phyloP scores from a whole-genome alignment of 2,113 vertebrate genomes.

The Aix galericulata region DNA sequence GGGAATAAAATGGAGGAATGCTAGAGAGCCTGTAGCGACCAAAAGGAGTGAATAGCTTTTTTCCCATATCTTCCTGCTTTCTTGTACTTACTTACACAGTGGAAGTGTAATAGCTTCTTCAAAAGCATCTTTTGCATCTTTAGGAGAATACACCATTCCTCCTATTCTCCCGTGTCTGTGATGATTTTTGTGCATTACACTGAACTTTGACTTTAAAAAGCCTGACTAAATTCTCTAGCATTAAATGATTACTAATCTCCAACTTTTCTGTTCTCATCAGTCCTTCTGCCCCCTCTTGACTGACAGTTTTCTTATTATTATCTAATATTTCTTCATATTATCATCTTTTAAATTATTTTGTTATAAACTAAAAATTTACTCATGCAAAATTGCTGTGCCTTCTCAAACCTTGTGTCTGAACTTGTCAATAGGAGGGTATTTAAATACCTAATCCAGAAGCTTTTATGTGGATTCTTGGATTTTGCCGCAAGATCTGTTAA shows the following conservation, averaged over 20 bases:
- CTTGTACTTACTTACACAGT: not conserved
- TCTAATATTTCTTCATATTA: not conserved
- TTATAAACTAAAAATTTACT: not conserved
- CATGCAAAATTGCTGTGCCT: not conserved
- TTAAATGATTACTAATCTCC: not conserved
- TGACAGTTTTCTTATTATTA: not conserved
- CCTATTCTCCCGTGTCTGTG: not conserved
- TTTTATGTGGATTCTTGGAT: not conserved
- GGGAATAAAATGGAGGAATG: not conserved
- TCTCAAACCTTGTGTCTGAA: not conserved
- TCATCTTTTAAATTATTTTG: not conserved
- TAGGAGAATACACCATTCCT: not conserved
- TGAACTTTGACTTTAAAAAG: not conserved
- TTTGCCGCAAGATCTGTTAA: not conserved
- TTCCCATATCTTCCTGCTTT: not conserved
- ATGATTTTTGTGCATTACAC: not conserved
- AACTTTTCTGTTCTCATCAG: not conserved
- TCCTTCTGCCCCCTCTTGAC: not conserved
- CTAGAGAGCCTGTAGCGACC: not conserved
- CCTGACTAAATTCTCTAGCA: not conserved
- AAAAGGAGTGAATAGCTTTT: not conserved
- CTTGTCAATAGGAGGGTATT: not conserved
- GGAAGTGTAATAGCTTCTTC: not conserved
- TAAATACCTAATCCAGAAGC: not conserved
- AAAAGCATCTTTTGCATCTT: not conserved